Evolutionary conservation across 2,888 invertebrate genomes (phyloP), one percentile per base, ranked within the genome.

Genomic region (Ennomos erosarius): DNA sequence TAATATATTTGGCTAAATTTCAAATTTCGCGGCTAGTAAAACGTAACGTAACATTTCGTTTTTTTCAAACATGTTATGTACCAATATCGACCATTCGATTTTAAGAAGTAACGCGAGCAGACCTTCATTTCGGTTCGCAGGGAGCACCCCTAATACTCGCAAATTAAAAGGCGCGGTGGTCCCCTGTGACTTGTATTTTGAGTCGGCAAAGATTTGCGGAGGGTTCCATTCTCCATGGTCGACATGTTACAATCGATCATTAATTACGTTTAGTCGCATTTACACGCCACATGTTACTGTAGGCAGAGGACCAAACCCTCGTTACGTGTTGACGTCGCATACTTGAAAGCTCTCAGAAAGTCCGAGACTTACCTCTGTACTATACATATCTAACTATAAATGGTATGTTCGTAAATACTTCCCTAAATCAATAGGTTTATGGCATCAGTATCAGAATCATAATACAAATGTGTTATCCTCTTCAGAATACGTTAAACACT

Each of bases 231-330:
- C 81, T 78, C 79, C 74, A 80, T 77, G 82, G 83, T 80, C 78
- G 80, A 79, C 81, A 79, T 79, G 80, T 78, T 82, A 81, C 87
- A 88, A 90, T 92, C 88, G 85, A 88, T 89, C 89, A 88, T 90
- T 90, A 91, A 92, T 92, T 90, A 88, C 87, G 84, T 88, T 89
- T 86, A 85, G 85, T 87, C 84, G 85, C 88, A 90, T 88, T 88
- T 86, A 87, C 82, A 84, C 84, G 81, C 88, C 91, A 91, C 88
- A 91, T 91, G 91, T 88, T 84, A 79, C 84, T 71, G 59, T 75
- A 70, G 62, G 71, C 69, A 68, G 66, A 69, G 67, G 64, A 74
- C 71, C 75, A 75, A 74, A 74, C 74, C 73, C 66, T 64, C 67
- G 62, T 69, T 64, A 63, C 63, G 38, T 59, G 59, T 59, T 67